Base-by-base conservation (phyloP, 2,888 invertebrate species). In the Lampropteryx suffumata region DNA sequence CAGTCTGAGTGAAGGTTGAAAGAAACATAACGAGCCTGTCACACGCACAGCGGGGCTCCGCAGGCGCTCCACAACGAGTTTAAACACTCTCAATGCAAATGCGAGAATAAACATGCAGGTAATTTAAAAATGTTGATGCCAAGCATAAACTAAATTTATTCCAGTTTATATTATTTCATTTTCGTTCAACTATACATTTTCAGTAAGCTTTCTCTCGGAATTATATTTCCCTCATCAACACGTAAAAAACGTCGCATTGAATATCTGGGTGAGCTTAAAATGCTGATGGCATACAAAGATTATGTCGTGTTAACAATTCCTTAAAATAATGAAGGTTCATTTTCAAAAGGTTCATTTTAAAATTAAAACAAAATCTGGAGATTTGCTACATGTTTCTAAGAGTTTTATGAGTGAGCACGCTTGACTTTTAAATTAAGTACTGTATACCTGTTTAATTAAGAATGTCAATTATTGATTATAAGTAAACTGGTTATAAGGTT, bases 11-110 rank as follows among this genome's bases (percentile, higher is more conserved):
- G 10, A 34, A 35, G 11, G 7, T 24, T 11, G 12, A 12, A 13
- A 26, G 24, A 45, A 45, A 37, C 9, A 32, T 14, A 29, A 43
- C 11, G 27, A 36, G 24, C 30, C 36, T 32, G 37, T 45, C 26
- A 14, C 30, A 17, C 13, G 10, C 30, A 37, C 29, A 17, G 21
- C 17, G 17, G 3, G 17, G 13, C 7, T 3, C 13, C 14, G 4
- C 26, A 11, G 7, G 13, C 11, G 13, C 30, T 21, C 13, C 30
- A 21, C 35, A 24, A 44, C 11, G 11, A 17, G 11, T 30, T 24
- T 24, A 35, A 17, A 9, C 17, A 2, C 9, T 29, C 28, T 30
- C n/a, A 36, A 33, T 33, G 32, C 9, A 39, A 39, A 46, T 27
- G 12, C 2, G 6, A 24, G n/a, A 26, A 37, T 14, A 32, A 32